Percentiles rank a stretch among this genome's conserved stretches.
phyloP scores from a whole-genome alignment of 2,888 invertebrate species.

The Thecocarcelia acutangulata region DNA sequence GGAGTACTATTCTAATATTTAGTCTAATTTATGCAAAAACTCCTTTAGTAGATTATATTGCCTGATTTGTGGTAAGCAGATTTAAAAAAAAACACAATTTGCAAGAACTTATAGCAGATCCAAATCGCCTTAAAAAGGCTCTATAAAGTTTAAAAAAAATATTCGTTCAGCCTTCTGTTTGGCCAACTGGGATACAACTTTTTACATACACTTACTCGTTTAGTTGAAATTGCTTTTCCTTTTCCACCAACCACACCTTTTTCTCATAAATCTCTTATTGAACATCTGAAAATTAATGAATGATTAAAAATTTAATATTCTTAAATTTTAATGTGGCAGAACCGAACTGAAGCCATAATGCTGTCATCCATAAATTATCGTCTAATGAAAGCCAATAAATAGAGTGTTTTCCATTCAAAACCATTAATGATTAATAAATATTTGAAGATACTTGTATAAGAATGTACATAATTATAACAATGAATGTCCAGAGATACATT shows the following conservation, averaged over 20 bases:
- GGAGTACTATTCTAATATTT: too few species aligned
- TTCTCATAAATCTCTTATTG: slow-evolving; percentile 54
- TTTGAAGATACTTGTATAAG: slow-evolving; percentile 65
- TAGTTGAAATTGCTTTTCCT: slow-evolving; percentile 24
- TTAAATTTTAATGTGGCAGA: slow-evolving; percentile 68
- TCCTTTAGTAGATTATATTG: too few species aligned
- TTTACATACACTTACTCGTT: not conserved
- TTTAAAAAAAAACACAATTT: too few species aligned
- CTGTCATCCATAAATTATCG: slow-evolving; percentile 66
- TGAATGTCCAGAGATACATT: slow-evolving; percentile 58
- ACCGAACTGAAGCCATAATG: slow-evolving; percentile 65
- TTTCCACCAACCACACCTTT: slow-evolving; percentile 36
- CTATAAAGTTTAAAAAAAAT: too few species aligned
- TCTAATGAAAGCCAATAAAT: slow-evolving; percentile 54
- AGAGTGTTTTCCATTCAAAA: slow-evolving; percentile 45
- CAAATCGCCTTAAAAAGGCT: too few species aligned
- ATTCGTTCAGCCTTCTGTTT: too few species aligned
- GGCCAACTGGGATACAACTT: not conserved
- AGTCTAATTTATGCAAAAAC: too few species aligned
- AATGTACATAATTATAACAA: slow-evolving; percentile 59
- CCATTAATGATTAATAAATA: slow-evolving; percentile 61
- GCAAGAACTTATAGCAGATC: too few species aligned
- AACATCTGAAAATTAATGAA: slow-evolving; percentile 36
- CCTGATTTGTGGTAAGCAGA: too few species aligned
- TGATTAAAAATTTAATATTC: slow-evolving; percentile 63